A percentile compares a stretch with the other conserved stretches of the same genome.
Conservation (phyloP, 1,140 invertebrate genomes). For the Drosophila pruinosa region DNA sequence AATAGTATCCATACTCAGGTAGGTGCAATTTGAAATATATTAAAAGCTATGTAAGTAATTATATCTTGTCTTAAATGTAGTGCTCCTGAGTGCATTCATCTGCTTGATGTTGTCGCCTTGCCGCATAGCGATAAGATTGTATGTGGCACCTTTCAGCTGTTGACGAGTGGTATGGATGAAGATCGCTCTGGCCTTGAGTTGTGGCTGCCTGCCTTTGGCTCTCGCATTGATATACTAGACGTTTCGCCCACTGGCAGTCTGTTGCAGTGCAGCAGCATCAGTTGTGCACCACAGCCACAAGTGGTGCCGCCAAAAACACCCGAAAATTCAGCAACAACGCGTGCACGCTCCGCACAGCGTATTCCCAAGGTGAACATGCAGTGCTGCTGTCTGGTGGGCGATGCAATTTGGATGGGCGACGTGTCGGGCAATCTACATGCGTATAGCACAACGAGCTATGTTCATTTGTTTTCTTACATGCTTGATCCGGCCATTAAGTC, state of each 20-base stretch:
- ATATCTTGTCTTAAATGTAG: constrained; percentile 82
- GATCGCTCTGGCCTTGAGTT: constrained; percentile 85
- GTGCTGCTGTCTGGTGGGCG: constrained; percentile 85
- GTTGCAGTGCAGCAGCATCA: constrained; percentile 70
- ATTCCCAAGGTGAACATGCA: constrained; percentile 71
- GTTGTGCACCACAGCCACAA: constrained; percentile 61
- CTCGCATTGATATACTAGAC: constrained; percentile 87
- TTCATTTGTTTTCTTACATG: constrained; percentile 85
- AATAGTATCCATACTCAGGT: constrained; percentile 92
- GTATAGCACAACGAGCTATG: constrained; percentile 85
- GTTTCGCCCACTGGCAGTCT: constrained; percentile 84
- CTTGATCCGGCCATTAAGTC: constrained; percentile 84
- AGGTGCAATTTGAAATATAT: neutral
- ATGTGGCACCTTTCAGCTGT: constrained; percentile 73
- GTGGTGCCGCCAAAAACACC: constrained; percentile 56
- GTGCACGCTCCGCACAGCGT: constrained; percentile 62
- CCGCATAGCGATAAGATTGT: constrained; percentile 85
- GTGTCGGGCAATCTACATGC: constrained; percentile 91
- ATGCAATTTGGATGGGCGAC: constrained; percentile 93
- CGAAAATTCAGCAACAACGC: constrained; percentile 39
- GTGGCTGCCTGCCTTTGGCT: constrained; percentile 89
- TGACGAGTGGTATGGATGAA: constrained; percentile 42
- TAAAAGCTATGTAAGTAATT: neutral
- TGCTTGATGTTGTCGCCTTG: constrained; percentile 91
- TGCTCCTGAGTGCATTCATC: constrained; percentile 95